phyloP scores from a whole-genome alignment of 2,113 vertebrate genomes.

The Butorides virescens region DNA sequence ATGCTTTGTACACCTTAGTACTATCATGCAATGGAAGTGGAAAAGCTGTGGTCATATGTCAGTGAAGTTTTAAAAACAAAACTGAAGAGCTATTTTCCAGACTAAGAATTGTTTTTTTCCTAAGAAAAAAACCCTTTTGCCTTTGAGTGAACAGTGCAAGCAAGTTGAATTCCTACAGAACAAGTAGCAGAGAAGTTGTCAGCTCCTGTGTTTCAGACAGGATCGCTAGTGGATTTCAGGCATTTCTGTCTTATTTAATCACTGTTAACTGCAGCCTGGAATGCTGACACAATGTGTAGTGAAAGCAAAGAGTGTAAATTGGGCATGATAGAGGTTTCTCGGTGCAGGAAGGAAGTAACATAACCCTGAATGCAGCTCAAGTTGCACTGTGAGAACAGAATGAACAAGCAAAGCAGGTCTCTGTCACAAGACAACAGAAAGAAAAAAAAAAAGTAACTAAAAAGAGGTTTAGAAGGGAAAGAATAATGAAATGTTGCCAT shows the following conservation, averaged over 20 bases:
- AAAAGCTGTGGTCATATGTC: not conserved
- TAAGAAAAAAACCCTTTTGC: not conserved
- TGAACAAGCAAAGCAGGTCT: not conserved
- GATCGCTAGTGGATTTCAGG: not conserved
- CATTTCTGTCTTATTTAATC: slow-evolving; percentile 17
- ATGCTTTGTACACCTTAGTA: not conserved
- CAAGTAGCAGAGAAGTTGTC: not conserved
- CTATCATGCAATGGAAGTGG: not conserved
- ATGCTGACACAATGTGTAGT: slow-evolving; percentile 15
- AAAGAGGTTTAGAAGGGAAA: not conserved
- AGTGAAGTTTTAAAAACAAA: not conserved
- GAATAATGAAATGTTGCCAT: not conserved
- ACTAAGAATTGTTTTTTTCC: not conserved
- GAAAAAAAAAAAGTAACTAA: not conserved
- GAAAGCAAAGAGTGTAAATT: slow-evolving; percentile 58
- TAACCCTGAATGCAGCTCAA: slow-evolving; percentile 37
- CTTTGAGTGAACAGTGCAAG: not conserved
- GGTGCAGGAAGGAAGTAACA: slow-evolving; percentile 59
- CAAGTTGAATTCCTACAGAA: not conserved
- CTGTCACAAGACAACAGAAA: not conserved
- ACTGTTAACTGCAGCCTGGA: slow-evolving; percentile 19
- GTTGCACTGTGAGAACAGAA: slow-evolving; percentile 54
- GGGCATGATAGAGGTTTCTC: slow-evolving; percentile 38
- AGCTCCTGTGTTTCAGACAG: not conserved
- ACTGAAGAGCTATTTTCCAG: not conserved